Base-by-base conservation (phyloP, 1,140 invertebrate species). In the Drosophila erecta region DNA sequence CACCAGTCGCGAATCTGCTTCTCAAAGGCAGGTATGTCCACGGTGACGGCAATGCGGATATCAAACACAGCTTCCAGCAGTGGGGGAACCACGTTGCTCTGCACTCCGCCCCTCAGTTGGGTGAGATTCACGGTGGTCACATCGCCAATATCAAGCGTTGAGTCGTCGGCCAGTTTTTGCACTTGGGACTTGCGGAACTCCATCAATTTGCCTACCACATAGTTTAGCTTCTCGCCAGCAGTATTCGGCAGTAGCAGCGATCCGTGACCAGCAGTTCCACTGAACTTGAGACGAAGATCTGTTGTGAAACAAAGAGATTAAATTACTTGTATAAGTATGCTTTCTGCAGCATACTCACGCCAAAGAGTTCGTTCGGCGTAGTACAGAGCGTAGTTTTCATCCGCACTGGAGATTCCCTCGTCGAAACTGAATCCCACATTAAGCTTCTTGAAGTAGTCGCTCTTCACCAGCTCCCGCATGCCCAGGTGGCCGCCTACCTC, bases 371-470 rank as follows among this genome's bases (percentile, higher is more conserved):
- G 93, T 93, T 98, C 97, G 4, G 95, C 96, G 92, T 97, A 96
- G 91, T 95, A 97, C 3, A 97, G 81, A 35, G 93, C 92, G 86
- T 94, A 97, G 14, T 93, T 92, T 14, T 96, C 94, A 43, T 93
- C 94, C 12, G 93, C 93, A 85, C 94, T 95, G 4, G 95, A 94
- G 54, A 96, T 92, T 17, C 92, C 98, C 93, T 99, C 98, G 93
- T 99, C 98, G 33, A 99, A 92, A 20, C 96, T 95, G 93, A 98
- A 97, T 1, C 97, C 98, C 58, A 98, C 93, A 87, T 98, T 98
- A 11, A 99, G 92, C 20, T 94, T 93, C 87, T 95, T 95, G 81
- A 98, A 99, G 55, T 96, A 95, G 41, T 96, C 93, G 0, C 95
- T 95, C n/a, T 95, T 87, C 0, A 98, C 94, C 93, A 98, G 98